phyloP scores from a whole-genome alignment of 2,888 invertebrate genomes.

The Drosophila anomalata region DNA sequence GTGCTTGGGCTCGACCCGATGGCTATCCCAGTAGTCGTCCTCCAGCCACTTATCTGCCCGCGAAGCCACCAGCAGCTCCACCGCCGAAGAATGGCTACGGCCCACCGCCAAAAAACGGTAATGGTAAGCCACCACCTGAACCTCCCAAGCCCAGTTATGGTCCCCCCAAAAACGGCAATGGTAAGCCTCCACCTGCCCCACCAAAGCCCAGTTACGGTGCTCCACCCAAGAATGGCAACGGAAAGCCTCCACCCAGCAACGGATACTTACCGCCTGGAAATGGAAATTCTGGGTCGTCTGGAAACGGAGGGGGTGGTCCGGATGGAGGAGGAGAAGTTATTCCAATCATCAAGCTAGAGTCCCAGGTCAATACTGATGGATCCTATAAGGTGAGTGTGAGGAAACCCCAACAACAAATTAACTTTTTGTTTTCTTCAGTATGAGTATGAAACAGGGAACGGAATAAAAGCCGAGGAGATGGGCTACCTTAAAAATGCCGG shows the following conservation, averaged over 20 bases:
- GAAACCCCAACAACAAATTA: background rate
- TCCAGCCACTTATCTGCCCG: slow-evolving; percentile 53
- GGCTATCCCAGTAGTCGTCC: slow-evolving; percentile 72
- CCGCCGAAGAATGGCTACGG: slow-evolving; percentile 18
- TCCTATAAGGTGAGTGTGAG: slow-evolving; percentile 78
- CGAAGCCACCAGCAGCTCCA: slow-evolving; percentile 36
- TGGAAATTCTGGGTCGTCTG: slow-evolving; percentile 44
- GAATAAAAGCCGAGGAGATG: slow-evolving; percentile 88
- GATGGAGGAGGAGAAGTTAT: slow-evolving; percentile 73
- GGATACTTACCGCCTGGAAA: slow-evolving; percentile 55
- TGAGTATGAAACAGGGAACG: slow-evolving; percentile 91
- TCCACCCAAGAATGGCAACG: slow-evolving; percentile 46
- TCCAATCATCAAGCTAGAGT: slow-evolving; percentile 81
- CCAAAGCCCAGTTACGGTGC: slow-evolving; percentile 42
- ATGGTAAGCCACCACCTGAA: slow-evolving; percentile 21
- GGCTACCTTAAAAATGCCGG: slow-evolving; percentile 90
- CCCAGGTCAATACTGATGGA: slow-evolving; percentile 81
- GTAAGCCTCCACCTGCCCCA: slow-evolving; percentile 36
- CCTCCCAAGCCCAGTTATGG: slow-evolving; percentile 34
- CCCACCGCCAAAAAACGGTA: slow-evolving; percentile 12
- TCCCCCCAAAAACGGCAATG: slow-evolving; percentile 38
- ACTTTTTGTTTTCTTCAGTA: slow-evolving; percentile 80
- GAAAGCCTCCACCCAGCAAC: slow-evolving; percentile 45
- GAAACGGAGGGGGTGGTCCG: slow-evolving; percentile 48
- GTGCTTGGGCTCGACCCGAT: slow-evolving; percentile 55